Base-by-base conservation (phyloP, 2,888 invertebrate genomes). In the Monochamus alternatus region DNA sequence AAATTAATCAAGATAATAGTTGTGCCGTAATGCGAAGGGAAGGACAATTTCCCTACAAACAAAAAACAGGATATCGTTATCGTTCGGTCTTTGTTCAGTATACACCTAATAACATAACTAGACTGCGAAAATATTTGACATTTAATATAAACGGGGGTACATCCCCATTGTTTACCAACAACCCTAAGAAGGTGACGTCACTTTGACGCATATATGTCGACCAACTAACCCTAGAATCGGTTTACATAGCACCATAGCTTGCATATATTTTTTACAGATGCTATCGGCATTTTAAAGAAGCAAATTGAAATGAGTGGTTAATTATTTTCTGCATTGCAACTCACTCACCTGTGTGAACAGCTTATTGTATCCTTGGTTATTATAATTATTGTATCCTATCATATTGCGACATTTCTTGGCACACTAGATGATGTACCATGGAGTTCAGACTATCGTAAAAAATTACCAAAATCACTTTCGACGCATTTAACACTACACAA, bases 301-400 rank as follows among this genome's bases (percentile, higher is more conserved):
- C 30, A 63, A 2, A 63, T 22, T 44, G 22, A 43, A 14, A 32
- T 32, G 3, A 10, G 5, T 9, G n/a, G 9, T 3, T 10, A 3
- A 32, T 9, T 32, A 30, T 31, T 52, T 8, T 32, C 31, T 30
- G 38, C 8, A 32, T 38, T 5, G 22, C 32, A 3, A 47, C 12
- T 5, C 32, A 78, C 87, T 87, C 90, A 95, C 95, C 95, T 95
- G 95, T 78, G 95, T 94, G 87, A 95, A 95, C 88, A 95, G 92
- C 92, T 95, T 95, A 91, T 95, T 95, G 92, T 95, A 95, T 88
- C 94, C 95, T 88, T 94, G 92, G 84, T 89, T 88, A 89, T 92
- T 93, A 89, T 92, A 93, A 91, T 92, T 93, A 91, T 92, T 93
- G 91, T 94, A 94, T 86, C 93, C 93, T 91, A 94, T 94, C 93